Base-by-base conservation (phyloP, 2,797 vertebrate genomes). In the Cercopithecus hamlyni region DNA sequence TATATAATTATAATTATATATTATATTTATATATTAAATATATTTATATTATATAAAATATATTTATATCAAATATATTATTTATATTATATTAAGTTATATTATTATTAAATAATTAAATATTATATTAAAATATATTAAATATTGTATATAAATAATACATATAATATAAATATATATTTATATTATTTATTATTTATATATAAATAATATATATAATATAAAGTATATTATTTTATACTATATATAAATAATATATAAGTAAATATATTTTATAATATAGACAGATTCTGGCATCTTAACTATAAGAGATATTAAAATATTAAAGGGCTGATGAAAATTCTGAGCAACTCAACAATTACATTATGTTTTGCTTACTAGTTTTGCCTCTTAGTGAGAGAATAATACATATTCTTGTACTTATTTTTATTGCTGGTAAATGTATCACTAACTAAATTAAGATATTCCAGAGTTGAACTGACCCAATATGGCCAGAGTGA, bases 401-500 rank as follows among this genome's bases (percentile, higher is more conserved):
- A 93, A 84, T 81, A 88, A 95, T 93, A 94, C 92, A 94, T 88
- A 94, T 77, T 84, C 45, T 79, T 90, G 15, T 73, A 90, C 97
- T 95, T 90, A 96, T 64, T 97, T 84, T 84, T 88, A 93, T 91
- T 94, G 89, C 72, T 96, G 72, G 13, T 88, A 75, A 95, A 89
- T 88, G 80, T 13, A 88, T 24, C 50, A 45, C 80, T 95, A 57
- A 93, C 50, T 77, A 92, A 91, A 96, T 97, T 93, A 98, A 97
- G 96, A 83, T 61, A 82, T 75, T 61, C 50, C 22, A 45, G 7
- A 87, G 57, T 83, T 94, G 58, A 96, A 93, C 52, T n/a, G 22
- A 97, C 93, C 96, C 81, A 97, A 94, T 86, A 97, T 89, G 92
- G 67, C 50, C 93, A 81, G 22, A 67, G 43, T 96, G 93, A 94